Conservation (phyloP, 2,888 invertebrate species). For the Erebia palarica region DNA sequence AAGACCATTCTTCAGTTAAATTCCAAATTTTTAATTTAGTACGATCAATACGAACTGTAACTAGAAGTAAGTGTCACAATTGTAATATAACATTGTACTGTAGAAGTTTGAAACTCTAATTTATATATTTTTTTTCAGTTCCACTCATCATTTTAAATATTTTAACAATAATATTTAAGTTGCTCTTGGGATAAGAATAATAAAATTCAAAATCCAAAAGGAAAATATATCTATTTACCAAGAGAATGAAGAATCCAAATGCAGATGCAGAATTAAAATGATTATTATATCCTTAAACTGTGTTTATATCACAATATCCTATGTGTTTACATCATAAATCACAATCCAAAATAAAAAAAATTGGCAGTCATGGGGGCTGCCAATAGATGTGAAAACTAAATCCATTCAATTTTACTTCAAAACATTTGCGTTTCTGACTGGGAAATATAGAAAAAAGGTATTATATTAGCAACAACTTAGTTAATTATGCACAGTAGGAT, state of each 20-base stretch:
- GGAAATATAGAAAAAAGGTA: too few species aligned
- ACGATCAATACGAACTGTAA: conserved; percentile 97
- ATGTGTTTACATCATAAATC: too few species aligned
- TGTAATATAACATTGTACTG: background rate
- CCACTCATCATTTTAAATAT: conserved; percentile 96
- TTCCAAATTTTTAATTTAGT: conserved; percentile 95
- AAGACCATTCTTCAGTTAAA: conserved; percentile 92
- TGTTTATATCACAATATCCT: too few species aligned
- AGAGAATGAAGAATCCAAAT: background rate
- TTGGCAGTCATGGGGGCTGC: too few species aligned
- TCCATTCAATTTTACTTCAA: too few species aligned
- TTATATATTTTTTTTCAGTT: conserved; percentile 88
- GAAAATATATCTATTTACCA: background rate
- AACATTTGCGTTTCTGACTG: too few species aligned
- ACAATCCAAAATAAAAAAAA: too few species aligned
- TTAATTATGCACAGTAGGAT: too few species aligned
- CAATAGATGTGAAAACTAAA: too few species aligned
- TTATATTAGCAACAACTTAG: too few species aligned
- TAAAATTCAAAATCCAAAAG: too few species aligned
- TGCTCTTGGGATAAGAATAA: conserved; percentile 89
- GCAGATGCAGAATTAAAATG: background rate
- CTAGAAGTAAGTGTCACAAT: conserved; percentile 90
- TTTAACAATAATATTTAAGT: conserved; percentile 92
- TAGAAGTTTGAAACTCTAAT: background rate
- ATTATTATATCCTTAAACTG: too few species aligned